Evolutionary conservation across 2,888 invertebrate species (phyloP).

Genomic region (Blastobasis lacticolella): DNA sequence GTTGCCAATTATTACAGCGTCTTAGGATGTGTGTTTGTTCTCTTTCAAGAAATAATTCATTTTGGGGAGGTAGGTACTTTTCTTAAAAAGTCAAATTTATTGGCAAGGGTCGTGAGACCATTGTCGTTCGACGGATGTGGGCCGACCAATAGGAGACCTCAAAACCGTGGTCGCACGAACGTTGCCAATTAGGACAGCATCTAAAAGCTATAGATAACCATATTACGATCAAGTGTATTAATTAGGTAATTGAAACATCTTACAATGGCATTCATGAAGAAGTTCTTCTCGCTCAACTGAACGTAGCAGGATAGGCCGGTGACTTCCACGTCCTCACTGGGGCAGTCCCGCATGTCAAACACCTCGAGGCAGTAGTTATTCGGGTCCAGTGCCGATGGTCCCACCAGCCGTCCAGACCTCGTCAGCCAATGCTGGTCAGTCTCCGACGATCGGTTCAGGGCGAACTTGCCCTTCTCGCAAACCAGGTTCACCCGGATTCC

Average conservation of each 20-base stretch:
- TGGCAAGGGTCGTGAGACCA: too few relatives aligned
- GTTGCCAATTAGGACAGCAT: too few relatives aligned
- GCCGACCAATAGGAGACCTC: too few relatives aligned
- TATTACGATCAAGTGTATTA: neutral
- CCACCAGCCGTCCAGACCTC: conserved; percentile 31
- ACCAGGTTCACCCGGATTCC: conserved; percentile 39
- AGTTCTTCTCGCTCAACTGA: conserved; percentile 35
- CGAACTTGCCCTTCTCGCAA: conserved; percentile 39
- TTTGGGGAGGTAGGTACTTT: too few relatives aligned
- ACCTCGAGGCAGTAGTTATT: conserved; percentile 57
- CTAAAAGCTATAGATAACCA: too few relatives aligned
- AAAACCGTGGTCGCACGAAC: too few relatives aligned
- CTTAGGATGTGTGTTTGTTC: too few relatives aligned
- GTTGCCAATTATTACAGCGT: too few relatives aligned
- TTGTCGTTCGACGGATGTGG: too few relatives aligned
- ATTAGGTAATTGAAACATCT: conserved; percentile 19
- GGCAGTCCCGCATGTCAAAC: conserved; percentile 47
- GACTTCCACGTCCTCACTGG: conserved; percentile 26
- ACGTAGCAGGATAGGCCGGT: conserved; percentile 51
- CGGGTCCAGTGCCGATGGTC: conserved; percentile 21
- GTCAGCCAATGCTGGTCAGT: conserved; percentile 39
- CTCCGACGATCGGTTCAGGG: conserved; percentile 33
- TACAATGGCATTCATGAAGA: conserved; percentile 52
- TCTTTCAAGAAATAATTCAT: too few relatives aligned
- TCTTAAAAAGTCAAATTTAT: too few relatives aligned